These are phyloP conservation scores for Malurus splendens DNA, from an alignment of 2,797 vertebrate genomes.

Conservation along the genomic window DNA sequence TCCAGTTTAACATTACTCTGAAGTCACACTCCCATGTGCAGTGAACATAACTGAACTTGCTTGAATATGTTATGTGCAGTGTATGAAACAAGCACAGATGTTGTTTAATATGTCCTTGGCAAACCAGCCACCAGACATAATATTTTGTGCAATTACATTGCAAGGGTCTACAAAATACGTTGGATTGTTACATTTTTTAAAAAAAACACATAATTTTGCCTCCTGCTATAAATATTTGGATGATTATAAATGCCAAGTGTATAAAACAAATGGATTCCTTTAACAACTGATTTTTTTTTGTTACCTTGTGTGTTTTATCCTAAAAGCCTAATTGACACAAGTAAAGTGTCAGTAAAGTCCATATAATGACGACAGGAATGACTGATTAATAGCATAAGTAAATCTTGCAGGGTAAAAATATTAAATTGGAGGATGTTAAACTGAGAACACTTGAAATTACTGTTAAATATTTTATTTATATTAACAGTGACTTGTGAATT, in stretches of 20 bases:
- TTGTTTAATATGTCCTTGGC: neutral
- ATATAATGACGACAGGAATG: neutral
- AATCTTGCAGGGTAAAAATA: neutral
- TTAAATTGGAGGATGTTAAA: neutral
- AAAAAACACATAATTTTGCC: fast-evolving
- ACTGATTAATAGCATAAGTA: neutral
- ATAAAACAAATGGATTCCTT: neutral
- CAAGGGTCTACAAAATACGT: neutral
- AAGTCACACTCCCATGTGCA: neutral
- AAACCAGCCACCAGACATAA: neutral
- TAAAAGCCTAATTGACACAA: neutral
- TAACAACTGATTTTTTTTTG: neutral
- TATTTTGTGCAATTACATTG: neutral
- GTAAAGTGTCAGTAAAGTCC: neutral
- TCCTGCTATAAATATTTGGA: neutral
- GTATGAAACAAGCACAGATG: neutral
- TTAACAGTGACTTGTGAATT: neutral
- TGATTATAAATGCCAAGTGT: neutral
- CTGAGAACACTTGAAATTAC: neutral
- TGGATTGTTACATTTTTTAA: neutral
- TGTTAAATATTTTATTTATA: neutral
- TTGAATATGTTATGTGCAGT: neutral
- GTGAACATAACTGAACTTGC: neutral
- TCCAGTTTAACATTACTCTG: neutral
- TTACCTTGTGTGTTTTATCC: neutral